Evolutionary conservation across 2,888 invertebrate genomes (phyloP).

Genomic region (Parapristionchus giblindavisi): DNA sequence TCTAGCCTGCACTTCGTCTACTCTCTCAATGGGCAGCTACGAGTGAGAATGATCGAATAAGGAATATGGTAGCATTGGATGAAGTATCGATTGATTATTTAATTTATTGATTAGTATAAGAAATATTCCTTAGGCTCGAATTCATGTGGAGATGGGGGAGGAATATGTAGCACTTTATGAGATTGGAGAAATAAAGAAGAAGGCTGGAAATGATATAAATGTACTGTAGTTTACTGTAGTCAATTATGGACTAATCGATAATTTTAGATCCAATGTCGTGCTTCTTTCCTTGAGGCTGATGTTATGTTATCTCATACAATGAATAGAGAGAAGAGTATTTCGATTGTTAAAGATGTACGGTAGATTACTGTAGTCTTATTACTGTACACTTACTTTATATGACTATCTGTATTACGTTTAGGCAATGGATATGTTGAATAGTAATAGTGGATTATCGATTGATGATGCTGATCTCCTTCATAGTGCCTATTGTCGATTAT

Average conservation of each 20-base stretch:
- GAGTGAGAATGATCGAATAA: background rate
- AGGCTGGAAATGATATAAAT: background rate
- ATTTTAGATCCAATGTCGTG: constrained; percentile 2
- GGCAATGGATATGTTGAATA: background rate
- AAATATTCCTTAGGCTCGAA: constrained; percentile 10
- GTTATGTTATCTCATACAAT: background rate
- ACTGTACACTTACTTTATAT: background rate
- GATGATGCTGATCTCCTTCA: no score
- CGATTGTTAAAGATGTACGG: constrained; percentile 6
- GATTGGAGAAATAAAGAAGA: constrained; percentile 15
- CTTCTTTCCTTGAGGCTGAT: constrained; percentile 15
- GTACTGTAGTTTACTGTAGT: background rate
- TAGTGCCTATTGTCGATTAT: background rate
- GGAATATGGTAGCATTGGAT: background rate
- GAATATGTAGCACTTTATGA: constrained; percentile 9
- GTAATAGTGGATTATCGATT: background rate
- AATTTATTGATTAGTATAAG: background rate
- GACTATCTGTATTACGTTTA: background rate
- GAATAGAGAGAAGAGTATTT: constrained; percentile 23
- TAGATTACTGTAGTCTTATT: background rate
- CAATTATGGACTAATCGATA: background rate
- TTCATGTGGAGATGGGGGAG: constrained; percentile 24
- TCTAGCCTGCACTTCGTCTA: constrained; percentile 24
- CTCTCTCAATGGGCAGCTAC: constrained; percentile 21
- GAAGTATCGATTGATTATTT: background rate